Evolutionary conservation across 2,113 vertebrate genomes (phyloP).

Genomic region (Carassius auratus): DNA sequence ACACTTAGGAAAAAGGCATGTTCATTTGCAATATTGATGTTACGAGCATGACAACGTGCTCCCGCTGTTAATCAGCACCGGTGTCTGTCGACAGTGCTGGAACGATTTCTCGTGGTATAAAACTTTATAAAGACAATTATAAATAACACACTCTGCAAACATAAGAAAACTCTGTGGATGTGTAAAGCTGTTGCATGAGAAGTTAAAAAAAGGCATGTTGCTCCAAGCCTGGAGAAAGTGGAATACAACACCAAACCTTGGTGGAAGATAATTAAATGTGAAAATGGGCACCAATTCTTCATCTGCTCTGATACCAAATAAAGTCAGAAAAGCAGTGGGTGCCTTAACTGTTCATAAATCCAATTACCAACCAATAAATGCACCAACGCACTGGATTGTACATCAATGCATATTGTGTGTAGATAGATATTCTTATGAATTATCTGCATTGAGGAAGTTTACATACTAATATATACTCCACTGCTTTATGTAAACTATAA

Average conservation of each 20-base stretch:
- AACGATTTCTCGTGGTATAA: constrained; percentile 53
- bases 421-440: constrained; percentile 6
- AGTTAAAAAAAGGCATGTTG: constrained; percentile 72
- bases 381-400: constrained; percentile 12
- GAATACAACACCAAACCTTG: constrained; percentile 51
- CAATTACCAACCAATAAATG: neutral
- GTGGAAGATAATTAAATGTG: neutral
- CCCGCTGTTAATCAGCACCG: constrained; percentile 25
- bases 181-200: constrained; percentile 39
- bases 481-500: constrained; percentile 33
- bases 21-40: constrained; percentile 53
- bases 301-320: constrained; percentile 20
- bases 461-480: constrained; percentile 33
- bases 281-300: neutral
- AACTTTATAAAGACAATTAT: constrained; percentile 56
- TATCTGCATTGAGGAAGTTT: constrained; percentile 18
- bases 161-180: constrained; percentile 46
- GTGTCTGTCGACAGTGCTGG: constrained; percentile 31
- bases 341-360: neutral
- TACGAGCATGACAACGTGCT: constrained; percentile 21
- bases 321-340: neutral
- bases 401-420: constrained; percentile 9
- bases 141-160: constrained; percentile 52
- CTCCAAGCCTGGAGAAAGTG: constrained; percentile 52
- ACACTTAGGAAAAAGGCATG: constrained; percentile 56